These are phyloP conservation scores for Microctonus hyperodae DNA, from an alignment of 2,888 invertebrate genomes.

Conservation along the genomic window DNA sequence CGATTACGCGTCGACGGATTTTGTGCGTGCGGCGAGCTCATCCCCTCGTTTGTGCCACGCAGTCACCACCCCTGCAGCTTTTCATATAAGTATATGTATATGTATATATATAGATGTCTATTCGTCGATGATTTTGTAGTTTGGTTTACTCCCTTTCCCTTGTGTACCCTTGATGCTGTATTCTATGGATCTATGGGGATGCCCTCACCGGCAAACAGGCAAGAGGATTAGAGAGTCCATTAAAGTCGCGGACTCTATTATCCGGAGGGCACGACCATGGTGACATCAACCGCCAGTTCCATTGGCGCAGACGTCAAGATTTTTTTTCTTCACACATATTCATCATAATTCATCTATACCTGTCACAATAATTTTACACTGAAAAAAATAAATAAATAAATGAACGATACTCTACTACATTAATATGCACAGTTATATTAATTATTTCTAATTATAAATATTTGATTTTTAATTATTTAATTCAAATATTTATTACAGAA, in stretches of 20 bases:
- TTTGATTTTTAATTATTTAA: no score
- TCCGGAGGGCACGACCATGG: conserved; percentile 57
- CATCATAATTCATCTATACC: neutral
- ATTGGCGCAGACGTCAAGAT: conserved; percentile 51
- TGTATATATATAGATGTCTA: conserved; percentile 21
- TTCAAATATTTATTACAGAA: no score
- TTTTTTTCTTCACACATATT: conserved; percentile 11
- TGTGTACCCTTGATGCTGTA: conserved; percentile 10
- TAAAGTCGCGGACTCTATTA: conserved; percentile 65
- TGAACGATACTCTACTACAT: no score
- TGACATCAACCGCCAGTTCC: conserved; percentile 60
- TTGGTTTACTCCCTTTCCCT: neutral
- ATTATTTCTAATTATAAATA: no score
- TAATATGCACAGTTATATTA: no score
- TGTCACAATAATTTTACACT: neutral
- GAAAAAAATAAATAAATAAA: no score
- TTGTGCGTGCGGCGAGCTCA: conserved; percentile 35
- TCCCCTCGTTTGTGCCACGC: conserved; percentile 38
- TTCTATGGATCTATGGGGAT: conserved; percentile 30
- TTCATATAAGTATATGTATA: neutral
- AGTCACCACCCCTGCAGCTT: conserved; percentile 45
- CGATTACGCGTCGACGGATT: conserved; percentile 38
- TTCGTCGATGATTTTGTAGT: conserved; percentile 16
- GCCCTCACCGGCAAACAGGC: conserved; percentile 58
- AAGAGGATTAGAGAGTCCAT: conserved; percentile 64